A percentile compares a stretch with the other conserved stretches of the same genome.
Evolutionary conservation across 2,797 vertebrate genomes (phyloP).

Genomic region (Cossypha polioptera): DNA sequence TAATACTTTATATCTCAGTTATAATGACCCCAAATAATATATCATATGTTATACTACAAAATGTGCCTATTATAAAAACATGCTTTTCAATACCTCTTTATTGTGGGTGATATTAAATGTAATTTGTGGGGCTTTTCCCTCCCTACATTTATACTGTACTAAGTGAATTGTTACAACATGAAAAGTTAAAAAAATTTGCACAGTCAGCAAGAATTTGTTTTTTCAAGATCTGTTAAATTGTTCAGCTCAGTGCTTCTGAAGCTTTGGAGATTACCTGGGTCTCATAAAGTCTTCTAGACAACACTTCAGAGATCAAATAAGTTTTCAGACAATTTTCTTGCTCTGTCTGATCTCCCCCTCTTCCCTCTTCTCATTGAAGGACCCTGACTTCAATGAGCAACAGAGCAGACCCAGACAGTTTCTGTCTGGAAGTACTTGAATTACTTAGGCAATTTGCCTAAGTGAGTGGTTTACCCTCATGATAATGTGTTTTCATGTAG

Average conservation of each 20-base stretch:
- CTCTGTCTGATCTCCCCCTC: background rate
- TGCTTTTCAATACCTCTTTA: background rate
- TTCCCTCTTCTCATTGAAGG: background rate
- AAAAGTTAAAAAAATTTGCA: background rate
- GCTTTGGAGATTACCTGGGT: background rate
- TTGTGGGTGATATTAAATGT: background rate
- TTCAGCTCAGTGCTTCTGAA: background rate
- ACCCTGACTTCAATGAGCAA: background rate
- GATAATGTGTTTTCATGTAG: constrained; percentile 11
- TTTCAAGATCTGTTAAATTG: background rate
- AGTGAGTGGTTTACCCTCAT: constrained; percentile 1
- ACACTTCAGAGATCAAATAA: background rate
- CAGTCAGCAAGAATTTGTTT: background rate
- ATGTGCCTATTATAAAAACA: background rate
- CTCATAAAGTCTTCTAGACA: background rate
- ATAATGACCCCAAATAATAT: background rate
- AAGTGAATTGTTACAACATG: background rate
- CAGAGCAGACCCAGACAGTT: constrained; percentile 1
- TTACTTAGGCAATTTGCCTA: constrained; percentile 18
- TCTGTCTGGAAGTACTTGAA: constrained; percentile 11
- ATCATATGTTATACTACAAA: background rate
- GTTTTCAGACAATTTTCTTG: background rate
- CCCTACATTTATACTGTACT: background rate
- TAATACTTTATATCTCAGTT: background rate
- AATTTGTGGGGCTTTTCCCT: background rate